Percentiles rank a stretch among this genome's conserved stretches.
These are phyloP conservation scores for Erpornis zantholeuca DNA, from an alignment of 2,113 vertebrate species.

Conservation along the genomic window DNA sequence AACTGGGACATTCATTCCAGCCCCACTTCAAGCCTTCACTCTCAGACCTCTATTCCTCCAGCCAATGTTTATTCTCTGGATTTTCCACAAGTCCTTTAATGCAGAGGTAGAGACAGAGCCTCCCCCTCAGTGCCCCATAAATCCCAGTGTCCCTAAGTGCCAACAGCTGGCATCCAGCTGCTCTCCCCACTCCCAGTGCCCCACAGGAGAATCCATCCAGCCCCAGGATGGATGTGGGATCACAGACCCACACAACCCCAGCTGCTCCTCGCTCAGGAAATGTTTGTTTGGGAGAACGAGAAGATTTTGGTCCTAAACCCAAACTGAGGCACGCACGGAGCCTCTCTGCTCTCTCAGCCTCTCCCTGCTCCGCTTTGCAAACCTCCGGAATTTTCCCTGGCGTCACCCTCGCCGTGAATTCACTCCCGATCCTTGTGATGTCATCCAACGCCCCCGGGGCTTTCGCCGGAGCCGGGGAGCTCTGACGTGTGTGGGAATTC, in stretches of 20 bases:
- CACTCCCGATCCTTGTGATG: neutral
- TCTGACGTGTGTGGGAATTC: neutral
- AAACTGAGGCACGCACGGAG: accelerated
- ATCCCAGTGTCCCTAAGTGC: neutral
- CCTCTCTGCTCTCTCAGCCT: neutral
- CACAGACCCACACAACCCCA: accelerated
- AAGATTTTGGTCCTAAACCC: accelerated
- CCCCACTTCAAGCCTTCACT: neutral
- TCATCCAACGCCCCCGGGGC: neutral
- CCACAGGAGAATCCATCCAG: neutral
- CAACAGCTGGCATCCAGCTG: neutral
- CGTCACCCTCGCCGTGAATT: neutral
- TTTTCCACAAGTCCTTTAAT: neutral
- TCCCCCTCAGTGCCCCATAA: neutral
- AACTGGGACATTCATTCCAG: neutral
- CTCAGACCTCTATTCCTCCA: neutral
- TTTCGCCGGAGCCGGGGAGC: accelerated
- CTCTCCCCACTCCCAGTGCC: too few relatives aligned
- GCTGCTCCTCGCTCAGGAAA: neutral
- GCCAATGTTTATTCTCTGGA: neutral
- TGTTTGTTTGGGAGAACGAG: accelerated
- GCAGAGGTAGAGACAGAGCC: neutral
- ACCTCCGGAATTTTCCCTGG: neutral
- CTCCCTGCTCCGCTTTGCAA: neutral
- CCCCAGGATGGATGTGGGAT: neutral